phyloP scores from a whole-genome alignment of 2,888 invertebrate species.

The Clanis bilineata region DNA sequence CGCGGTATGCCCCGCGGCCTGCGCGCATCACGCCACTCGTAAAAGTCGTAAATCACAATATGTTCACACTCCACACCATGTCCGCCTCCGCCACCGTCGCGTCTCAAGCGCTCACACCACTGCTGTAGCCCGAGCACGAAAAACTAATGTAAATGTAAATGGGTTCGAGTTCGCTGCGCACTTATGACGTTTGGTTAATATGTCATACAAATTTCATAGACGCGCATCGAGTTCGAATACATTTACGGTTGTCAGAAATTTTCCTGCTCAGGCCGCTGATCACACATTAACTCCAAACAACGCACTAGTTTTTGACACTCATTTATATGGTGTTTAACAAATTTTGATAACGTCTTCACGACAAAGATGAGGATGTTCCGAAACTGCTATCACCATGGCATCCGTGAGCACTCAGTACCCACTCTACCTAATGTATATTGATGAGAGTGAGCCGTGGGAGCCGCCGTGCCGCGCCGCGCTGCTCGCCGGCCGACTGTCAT shows the following conservation, averaged over 20 bases:
- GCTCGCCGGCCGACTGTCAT: conserved; percentile 55
- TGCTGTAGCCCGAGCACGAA: no score
- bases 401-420: conserved; percentile 26
- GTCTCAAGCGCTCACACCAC: background rate
- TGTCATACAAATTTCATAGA: no score
- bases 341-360: background rate
- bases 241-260: no score
- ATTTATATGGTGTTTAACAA: background rate
- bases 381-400: conserved; percentile 19
- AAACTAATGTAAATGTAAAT: no score
- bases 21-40: conserved; percentile 6
- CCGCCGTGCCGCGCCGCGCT: no score
- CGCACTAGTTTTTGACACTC: background rate
- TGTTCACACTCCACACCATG: background rate
- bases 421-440: conserved; percentile 61
- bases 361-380: background rate
- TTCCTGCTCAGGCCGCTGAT: no score
- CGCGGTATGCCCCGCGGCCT: conserved; percentile 14
- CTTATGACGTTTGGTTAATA: no score
- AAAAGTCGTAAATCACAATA: conserved; percentile 4
- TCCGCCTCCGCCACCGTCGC: background rate
- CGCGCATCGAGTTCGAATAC: no score
- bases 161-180: no score
- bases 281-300: background rate
- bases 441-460: conserved; percentile 68